Base-by-base conservation (phyloP, 2,888 invertebrate species). In the Deilephila elpenor region DNA sequence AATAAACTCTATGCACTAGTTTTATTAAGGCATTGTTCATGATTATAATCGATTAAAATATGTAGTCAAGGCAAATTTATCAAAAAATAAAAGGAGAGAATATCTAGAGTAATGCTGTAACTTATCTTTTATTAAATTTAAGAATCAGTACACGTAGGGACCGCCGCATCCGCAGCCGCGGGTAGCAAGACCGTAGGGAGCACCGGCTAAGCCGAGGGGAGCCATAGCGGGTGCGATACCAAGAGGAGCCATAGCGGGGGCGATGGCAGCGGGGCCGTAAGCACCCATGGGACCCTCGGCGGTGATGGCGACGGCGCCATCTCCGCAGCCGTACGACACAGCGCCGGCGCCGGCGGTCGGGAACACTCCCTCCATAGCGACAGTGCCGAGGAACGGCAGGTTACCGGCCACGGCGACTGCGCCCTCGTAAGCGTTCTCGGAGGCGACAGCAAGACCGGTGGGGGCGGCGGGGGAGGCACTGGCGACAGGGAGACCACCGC, bases 301-400 rank as follows among this genome's bases (percentile, higher is more conserved):
- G 37, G 73, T 74, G 59, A 74, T 74, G 78, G 70, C 72, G 77
- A 80, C 71, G 78, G 74, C 67, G 8, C 74, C 73, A 59, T 75
- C 72, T 6, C 72, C 75, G 73, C 78, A 74, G 34, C 76, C 74
- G 76, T 77, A 78, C 0, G 80, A 76, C 19, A 85, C 80, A 0
- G 79, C 77, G 5, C 86, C 86, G 34, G 79, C 74, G 0, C 86
- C 86, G 19, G 76, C 73, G 5, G 83, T 81, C 3, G 85, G 82
- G 19, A 85, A 71, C 4, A 79, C 74, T 5, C 86, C 88, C 74
- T 86, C 84, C 70, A 86, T 70, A 44, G 75, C 78, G 1, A 84
- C 83, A 3, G 84, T 75, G 19, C 82, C 82, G 5, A 84, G 70
- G 74, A 83, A 80, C 17, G 84, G 84, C 74, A 84, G 71, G 70